phyloP scores from a whole-genome alignment of 2,797 vertebrate species.

The Momotus momota region DNA sequence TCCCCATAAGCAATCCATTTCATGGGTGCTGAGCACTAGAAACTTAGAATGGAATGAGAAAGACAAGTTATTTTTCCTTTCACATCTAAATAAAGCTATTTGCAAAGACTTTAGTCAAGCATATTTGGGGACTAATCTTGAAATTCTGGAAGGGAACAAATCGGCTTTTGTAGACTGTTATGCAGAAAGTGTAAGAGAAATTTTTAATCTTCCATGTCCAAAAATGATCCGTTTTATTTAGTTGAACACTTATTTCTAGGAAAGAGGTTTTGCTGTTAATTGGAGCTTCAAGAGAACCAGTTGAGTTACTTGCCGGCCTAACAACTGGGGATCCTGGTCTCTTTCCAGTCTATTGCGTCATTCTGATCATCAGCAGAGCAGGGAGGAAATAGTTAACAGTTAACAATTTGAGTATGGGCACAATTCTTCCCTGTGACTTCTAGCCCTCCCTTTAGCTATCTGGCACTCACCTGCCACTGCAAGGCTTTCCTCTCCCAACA shows the following conservation, averaged over 20 bases:
- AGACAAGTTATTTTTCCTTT: conserved; percentile 31
- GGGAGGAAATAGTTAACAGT: not conserved
- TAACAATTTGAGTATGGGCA: not conserved
- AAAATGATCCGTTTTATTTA: not conserved
- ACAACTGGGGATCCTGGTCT: not conserved
- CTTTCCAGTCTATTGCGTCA: not conserved
- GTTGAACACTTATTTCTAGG: not conserved
- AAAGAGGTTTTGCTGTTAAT: not conserved
- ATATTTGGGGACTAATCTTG: not conserved
- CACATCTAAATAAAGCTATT: conserved; percentile 18
- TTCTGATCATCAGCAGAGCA: not conserved
- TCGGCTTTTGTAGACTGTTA: not conserved
- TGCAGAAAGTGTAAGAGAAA: not conserved
- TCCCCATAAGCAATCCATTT: conserved; percentile 65
- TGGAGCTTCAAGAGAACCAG: not conserved
- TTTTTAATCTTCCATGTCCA: not conserved
- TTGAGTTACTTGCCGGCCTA: not conserved
- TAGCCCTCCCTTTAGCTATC: not conserved
- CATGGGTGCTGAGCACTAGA: conserved; percentile 54
- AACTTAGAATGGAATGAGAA: conserved; percentile 6
- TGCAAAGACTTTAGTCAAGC: not conserved
- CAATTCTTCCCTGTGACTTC: not conserved
- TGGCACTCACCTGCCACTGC: accelerated
- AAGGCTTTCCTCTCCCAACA: not conserved
- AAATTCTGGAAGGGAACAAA: not conserved